Base-by-base conservation (phyloP, 1,140 invertebrate species). In the Frieseomelitta varia region DNA sequence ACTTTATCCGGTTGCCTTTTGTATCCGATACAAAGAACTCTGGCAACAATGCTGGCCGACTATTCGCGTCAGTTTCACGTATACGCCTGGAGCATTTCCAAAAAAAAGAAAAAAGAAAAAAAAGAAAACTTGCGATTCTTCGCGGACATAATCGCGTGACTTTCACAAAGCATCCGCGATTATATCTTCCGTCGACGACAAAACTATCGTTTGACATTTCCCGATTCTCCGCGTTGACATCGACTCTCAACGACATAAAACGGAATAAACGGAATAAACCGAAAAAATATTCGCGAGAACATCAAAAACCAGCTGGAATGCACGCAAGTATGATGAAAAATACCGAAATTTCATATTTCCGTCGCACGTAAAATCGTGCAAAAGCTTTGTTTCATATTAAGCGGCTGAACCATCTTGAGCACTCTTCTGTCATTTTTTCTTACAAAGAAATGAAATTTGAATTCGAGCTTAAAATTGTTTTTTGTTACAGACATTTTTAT, bases 21-120 rank as follows among this genome's bases (percentile, higher is more conserved):
- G 80, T 86, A 24, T 15, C 27, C 14, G 17, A 4, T 24, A 86
- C 85, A 86, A 81, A 78, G 68, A 67, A 82, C 53, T 21, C n/a
- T 10, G 14, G 2, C 58, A 71, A 86, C 74, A 86, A 83, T 78
- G 24, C 58, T 10, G 19, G 27, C 1, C 12, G 81, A 78, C 34
- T 73, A 56, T 83, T 83, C 68, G 68, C 51, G 79, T 85, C 80
- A 72, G 80, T 78, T 83, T 83, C 81, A 83, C 81, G 74, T 80
- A 86, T 75, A 61, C 47, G 30, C 67, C 53, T 12, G 55, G 19
- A 34, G 69, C 77, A 12, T 75, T 71, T 30, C 71, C 34, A 73
- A 30, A 68, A 82, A 58, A 53, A 63, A 56, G 65, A 73, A 34
- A 73, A 30, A 68, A 82, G 51, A 34, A 63, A 56, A 73, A n/a